Conservation (phyloP, 1,140 invertebrate species). For the Marisa cornuarietis region DNA sequence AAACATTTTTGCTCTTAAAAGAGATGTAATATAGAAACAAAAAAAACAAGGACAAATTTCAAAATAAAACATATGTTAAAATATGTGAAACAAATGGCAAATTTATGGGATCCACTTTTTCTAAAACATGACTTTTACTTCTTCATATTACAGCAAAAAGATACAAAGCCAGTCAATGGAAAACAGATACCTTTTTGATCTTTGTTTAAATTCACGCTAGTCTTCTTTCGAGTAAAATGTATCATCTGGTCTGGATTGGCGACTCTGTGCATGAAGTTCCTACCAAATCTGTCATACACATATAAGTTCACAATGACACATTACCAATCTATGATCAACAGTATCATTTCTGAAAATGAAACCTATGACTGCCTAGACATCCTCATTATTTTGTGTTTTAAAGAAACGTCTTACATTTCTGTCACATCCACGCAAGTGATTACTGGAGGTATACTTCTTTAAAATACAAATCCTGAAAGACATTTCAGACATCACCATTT, state of each 20-base stretch:
- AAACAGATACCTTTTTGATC: not conserved
- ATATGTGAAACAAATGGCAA: not conserved
- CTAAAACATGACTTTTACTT: not conserved
- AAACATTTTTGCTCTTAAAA: not conserved
- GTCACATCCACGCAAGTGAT: too few species aligned
- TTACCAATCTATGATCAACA: not conserved
- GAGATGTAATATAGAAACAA: too few species aligned
- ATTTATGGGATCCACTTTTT: not conserved
- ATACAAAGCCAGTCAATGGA: not conserved
- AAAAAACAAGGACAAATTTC: too few species aligned
- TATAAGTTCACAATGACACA: not conserved
- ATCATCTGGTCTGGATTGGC: conserved; percentile 71
- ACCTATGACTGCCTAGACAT: too few species aligned
- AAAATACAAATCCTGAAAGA: too few species aligned
- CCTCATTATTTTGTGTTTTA: too few species aligned
- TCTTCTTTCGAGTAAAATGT: conserved; percentile 47
- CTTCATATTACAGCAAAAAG: not conserved
- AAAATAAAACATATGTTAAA: not conserved
- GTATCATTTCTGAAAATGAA: too few species aligned
- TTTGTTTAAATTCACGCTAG: not conserved
- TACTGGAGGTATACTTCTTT: too few species aligned
- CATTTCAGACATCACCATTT: too few species aligned
- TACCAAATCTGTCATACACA: conserved; percentile 74
- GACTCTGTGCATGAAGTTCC: conserved; percentile 72
- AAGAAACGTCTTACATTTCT: too few species aligned